Base-by-base conservation (phyloP, 2,113 vertebrate species). In the Hippopotamus amphibius region DNA sequence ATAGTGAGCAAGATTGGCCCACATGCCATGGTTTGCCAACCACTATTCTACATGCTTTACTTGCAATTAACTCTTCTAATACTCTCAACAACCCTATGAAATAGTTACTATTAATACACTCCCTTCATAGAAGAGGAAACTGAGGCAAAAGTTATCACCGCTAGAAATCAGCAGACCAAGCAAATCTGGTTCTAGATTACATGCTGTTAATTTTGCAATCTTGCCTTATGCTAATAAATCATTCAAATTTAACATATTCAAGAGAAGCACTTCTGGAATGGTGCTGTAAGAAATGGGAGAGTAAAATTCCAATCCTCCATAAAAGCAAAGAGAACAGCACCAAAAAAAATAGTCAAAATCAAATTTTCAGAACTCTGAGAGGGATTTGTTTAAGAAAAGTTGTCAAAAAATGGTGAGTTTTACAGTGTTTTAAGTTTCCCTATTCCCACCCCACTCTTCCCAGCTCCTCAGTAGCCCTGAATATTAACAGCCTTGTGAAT, bases 211-310 rank as follows among this genome's bases (percentile, higher is more conserved):
- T 89, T 97, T 88, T 92, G 4, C 57, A 96, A n/a, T 93, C 53
- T 48, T 95, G 72, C 12, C 30, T 69, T 30, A n/a, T 66, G 66
- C 57, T 84, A 93, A 87, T 68, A 96, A 93, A 77, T 71, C 95
- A 92, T 80, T 79, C 63, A 94, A 76, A 93, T 53, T 76, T 95
- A 92, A 68, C 57, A 88, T 48, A 88, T 82, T 93, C 30, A 93
- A 63, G n/a, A 81, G 30, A 86, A 92, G 8, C 16, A 87, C 17
- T 87, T 86, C 66, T 59, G 30, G 63, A 86, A 82, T 76, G 28
- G 22, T 96, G 7, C 16, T 88, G 7, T 77, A 48, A 66, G 41
- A 50, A 92, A 71, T 89, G n/a, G 17, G 77, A 12, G 33, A 74
- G 13, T 28, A 91, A 88, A 97, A 74, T 46, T 84, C 16, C 28